These are phyloP conservation scores for Melanotus villosus DNA, from an alignment of 2,888 invertebrate genomes.

Conservation along the genomic window DNA sequence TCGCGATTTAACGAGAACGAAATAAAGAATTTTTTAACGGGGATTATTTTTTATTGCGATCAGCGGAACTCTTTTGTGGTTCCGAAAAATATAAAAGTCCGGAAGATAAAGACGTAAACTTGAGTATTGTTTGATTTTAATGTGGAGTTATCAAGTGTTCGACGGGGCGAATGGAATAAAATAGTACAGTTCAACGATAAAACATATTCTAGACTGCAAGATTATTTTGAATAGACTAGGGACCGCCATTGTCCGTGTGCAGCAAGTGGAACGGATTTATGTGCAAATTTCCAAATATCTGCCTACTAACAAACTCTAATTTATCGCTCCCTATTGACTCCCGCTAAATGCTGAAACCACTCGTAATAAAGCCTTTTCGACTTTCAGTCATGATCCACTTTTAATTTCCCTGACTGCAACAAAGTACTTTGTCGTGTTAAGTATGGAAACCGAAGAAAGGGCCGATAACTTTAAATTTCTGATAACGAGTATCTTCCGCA, in stretches of 20 bases:
- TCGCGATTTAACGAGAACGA: not conserved
- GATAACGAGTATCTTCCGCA: conserved; percentile 22
- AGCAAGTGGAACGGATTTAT: conserved; percentile 63
- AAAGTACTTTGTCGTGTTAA: conserved; percentile 29
- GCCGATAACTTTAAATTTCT: conserved; percentile 8
- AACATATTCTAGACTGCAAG: conserved; percentile 55
- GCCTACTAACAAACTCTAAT: conserved; percentile 64
- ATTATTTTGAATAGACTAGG: conserved; percentile 50
- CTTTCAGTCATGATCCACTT: conserved; percentile 25
- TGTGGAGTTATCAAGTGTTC: conserved; percentile 17
- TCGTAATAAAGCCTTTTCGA: conserved; percentile 34
- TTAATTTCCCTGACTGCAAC: conserved; percentile 19
- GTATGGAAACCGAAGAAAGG: not conserved
- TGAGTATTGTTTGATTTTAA: conserved; percentile 16
- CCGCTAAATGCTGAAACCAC: conserved; percentile 51
- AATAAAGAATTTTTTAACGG: not conserved
- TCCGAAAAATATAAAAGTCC: not conserved
- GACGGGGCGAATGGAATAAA: conserved; percentile 15
- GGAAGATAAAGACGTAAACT: conserved; percentile 10
- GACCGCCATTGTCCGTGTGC: conserved; percentile 56
- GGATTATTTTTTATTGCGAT: not conserved
- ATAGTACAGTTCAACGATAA: conserved; percentile 46
- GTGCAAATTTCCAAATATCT: conserved; percentile 62
- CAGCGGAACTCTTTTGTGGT: not conserved
- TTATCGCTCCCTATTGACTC: conserved; percentile 58